A percentile compares a stretch with the other conserved stretches of the same genome.
Evolutionary conservation across 1,140 invertebrate genomes (phyloP).

Genomic region (Varroa destructor): DNA sequence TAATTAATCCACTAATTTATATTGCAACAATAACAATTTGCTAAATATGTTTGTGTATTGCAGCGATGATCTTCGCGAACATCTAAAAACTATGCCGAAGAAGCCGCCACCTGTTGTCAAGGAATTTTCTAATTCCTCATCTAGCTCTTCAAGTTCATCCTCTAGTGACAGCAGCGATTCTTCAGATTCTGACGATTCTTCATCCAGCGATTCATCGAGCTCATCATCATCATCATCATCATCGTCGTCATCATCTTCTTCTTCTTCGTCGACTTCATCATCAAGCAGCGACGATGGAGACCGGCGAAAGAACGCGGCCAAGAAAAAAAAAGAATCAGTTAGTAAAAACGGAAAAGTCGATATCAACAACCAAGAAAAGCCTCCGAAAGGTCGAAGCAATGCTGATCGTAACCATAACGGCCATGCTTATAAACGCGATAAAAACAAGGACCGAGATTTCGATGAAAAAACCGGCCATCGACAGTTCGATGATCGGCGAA

Average conservation of each 20-base stretch:
- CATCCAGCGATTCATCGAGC: conserved; percentile 28
- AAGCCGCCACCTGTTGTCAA: conserved; percentile 32
- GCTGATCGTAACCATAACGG: too few relatives aligned
- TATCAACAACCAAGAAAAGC: too few relatives aligned
- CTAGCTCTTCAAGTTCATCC: conserved; percentile 33
- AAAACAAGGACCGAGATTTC: too few relatives aligned
- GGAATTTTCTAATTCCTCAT: conserved; percentile 28
- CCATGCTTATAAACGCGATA: too few relatives aligned
- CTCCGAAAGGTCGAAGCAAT: too few relatives aligned
- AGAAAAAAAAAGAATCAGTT: neutral
- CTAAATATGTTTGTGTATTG: conserved; percentile 34
- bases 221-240: conserved; percentile 31
- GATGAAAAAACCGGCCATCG: too few relatives aligned
- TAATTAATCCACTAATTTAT: neutral
- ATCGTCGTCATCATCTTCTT: conserved; percentile 30
- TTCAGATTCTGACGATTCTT: conserved; percentile 37
- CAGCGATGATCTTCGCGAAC: conserved; percentile 72
- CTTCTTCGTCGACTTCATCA: conserved; percentile 32
- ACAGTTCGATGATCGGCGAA: too few relatives aligned
- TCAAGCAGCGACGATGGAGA: conserved; percentile 22
- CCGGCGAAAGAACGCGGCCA: neutral
- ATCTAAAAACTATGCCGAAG: conserved; percentile 70
- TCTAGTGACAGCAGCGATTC: conserved; percentile 35
- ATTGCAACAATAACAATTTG: neutral
- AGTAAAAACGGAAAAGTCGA: too few relatives aligned